Evolutionary conservation across 2,797 vertebrate genomes (phyloP), one percentile per base, ranked within the genome.

Genomic region (Okamejei kenojei): DNA sequence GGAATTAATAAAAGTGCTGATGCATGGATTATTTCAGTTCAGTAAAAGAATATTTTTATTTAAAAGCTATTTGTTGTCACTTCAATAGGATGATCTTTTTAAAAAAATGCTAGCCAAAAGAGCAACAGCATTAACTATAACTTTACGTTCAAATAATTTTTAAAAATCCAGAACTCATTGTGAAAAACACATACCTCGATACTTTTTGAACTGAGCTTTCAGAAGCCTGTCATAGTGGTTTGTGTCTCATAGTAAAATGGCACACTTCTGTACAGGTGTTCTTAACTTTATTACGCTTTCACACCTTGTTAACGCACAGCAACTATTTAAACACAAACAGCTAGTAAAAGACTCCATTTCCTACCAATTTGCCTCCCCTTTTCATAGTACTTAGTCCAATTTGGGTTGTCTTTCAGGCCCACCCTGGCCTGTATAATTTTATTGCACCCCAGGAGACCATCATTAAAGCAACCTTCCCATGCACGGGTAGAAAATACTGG

Each of bases 271-370:
- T 92, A 92, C 71, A 92, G 90, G 90, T 92, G 90, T 92, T 92
- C 71, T 74, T 73, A 76, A 92, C 35, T 92, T 92, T 92, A 92
- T 92, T 74, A 92, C 35, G 54, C 73, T 92, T 92, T 92, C 90
- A 92, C 90, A 92, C 90, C 90, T 92, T 92, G 90, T 92, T 92
- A 92, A 92, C 90, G 54, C 90, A 26, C 90, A 92, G 90, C 90
- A 92, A 92, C 90, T 92, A 92, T 76, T 92, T 92, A 92, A 92
- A 92, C 90, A 92, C 90, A 92, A 92, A 92, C 90, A 92, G 90
- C 90, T 92, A 92, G 90, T 92, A 92, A 92, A 92, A 92, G 71
- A 76, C 90, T 92, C 90, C 90, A 92, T 92, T 92, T 92, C 90
- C 90, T 92, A 92, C 71, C 58, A 92, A 92, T 92, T 76, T 92